Percentiles rank a stretch among this genome's conserved stretches.
These are phyloP conservation scores for Chrysodeixis includens DNA, from an alignment of 2,888 invertebrate species.

Conservation along the genomic window DNA sequence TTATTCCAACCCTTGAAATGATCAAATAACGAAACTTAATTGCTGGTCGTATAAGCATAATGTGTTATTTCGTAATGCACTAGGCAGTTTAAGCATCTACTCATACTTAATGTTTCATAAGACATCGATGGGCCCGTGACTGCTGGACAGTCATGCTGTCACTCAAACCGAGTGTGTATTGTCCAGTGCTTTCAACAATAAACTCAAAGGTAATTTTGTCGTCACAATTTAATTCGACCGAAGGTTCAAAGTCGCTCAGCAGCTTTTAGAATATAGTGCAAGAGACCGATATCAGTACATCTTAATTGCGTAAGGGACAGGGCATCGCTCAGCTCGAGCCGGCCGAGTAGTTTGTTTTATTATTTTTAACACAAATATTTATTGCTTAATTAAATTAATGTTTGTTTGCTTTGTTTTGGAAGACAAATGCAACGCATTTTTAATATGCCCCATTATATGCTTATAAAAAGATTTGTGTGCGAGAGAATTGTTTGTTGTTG, in stretches of 20 bases:
- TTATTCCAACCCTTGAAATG: not conserved
- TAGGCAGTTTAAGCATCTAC: constrained; percentile 14
- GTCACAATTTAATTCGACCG: constrained; percentile 19
- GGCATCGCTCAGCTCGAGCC: constrained; percentile 45
- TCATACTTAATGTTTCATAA: constrained; percentile 42
- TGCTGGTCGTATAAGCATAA: not conserved
- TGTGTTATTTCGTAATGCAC: not conserved
- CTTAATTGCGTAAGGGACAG: constrained; percentile 57
- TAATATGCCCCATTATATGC: constrained; percentile 3
- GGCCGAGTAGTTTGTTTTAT: constrained; percentile 44
- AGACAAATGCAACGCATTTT: constrained; percentile 14
- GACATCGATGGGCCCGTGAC: constrained; percentile 45
- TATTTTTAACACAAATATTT: constrained; percentile 52
- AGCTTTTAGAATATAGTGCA: constrained; percentile 44
- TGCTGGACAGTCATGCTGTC: constrained; percentile 44
- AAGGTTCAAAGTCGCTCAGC: constrained; percentile 41
- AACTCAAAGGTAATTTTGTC: constrained; percentile 15
- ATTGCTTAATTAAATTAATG: constrained; percentile 58
- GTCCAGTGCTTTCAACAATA: constrained; percentile 38
- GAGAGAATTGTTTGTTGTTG: constrained; percentile 25
- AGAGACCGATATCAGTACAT: constrained; percentile 51
- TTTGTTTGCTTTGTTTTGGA: constrained; percentile 43
- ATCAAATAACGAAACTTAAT: not conserved
- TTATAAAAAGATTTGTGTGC: constrained; percentile 18
- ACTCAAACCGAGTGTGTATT: constrained; percentile 40